Conservation (phyloP, 2,888 invertebrate species). For the Zaprionus obscuricornis region DNA sequence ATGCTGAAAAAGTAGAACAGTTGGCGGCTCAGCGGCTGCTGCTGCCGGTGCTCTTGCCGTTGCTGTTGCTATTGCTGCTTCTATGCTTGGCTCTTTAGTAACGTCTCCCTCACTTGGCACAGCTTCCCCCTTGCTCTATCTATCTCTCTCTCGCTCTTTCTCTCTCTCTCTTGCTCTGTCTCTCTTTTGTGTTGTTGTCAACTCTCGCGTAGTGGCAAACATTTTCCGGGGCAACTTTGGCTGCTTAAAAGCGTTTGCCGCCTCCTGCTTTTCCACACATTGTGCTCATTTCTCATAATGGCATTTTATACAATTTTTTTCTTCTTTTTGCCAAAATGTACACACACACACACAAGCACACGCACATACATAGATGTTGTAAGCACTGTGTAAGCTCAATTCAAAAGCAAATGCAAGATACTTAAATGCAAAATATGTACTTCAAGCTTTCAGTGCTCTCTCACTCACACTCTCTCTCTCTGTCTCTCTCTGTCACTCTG, state of each 20-base stretch:
- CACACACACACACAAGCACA: slow-evolving; percentile 17
- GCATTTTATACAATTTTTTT: too few species aligned
- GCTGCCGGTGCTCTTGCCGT: slow-evolving; percentile 14
- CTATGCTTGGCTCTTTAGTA: too few species aligned
- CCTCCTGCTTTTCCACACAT: slow-evolving; percentile 10
- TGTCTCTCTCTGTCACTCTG: too few species aligned
- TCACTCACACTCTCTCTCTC: too few species aligned
- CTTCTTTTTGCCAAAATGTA: slow-evolving; percentile 53
- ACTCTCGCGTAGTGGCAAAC: slow-evolving; percentile 57
- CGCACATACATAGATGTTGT: slow-evolving; percentile 8
- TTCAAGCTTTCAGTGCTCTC: slow-evolving; percentile 55
- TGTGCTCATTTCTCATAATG: slow-evolving; percentile 34
- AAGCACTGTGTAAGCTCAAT: slow-evolving; percentile 29
- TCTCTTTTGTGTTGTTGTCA: slow-evolving; percentile 72
- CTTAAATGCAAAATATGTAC: slow-evolving; percentile 57
- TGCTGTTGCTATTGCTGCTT: slow-evolving; percentile 23
- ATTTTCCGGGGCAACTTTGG: slow-evolving; percentile 70
- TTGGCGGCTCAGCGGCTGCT: slow-evolving; percentile 49
- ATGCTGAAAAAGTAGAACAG: slow-evolving; percentile 73
- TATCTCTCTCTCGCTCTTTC: too few species aligned
- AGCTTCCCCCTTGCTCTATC: too few species aligned
- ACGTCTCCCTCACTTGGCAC: too few species aligned
- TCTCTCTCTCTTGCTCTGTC: too few species aligned
- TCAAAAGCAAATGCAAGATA: slow-evolving; percentile 48
- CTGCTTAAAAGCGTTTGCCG: slow-evolving; percentile 51